Evolutionary conservation across 2,888 invertebrate species (phyloP), one percentile per base, ranked within the genome.

Genomic region (Hyppa rectilinea): DNA sequence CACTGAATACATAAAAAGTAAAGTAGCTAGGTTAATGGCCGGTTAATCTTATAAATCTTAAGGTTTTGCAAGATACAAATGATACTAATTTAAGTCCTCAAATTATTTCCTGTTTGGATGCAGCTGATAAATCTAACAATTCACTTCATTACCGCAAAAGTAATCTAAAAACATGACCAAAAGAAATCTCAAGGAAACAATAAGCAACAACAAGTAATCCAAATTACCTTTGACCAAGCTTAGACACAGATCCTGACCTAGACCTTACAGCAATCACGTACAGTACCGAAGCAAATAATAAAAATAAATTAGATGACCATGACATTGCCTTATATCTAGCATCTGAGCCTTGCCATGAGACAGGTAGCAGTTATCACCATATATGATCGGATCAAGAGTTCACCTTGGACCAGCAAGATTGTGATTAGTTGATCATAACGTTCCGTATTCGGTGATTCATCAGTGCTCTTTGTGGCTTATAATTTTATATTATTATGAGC

Each of bases 341-440:
- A 84, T 82, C 76, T 56, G 61, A 78, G 78, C 87, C 86, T 85
- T 85, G 84, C 70, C 63, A 65, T 79, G 76, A 71, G 75, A 76
- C 85, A 86, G 87, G 87, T 85, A 69, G 72, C 59, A 29, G 78
- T 63, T 87, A 85, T 84, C 80, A 67, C 87, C 87, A 80, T 87
- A 82, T 86, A 85, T 80, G 85, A 83, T 84, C 85, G 76, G 80
- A 85, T 78, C 84, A 71, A 75, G 67, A 66, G 45, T 34, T 85
- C 56, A 72, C 85, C 85, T 85, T 85, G 85, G 73, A 56, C 14
- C 65, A 59, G n/a, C 47, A 49, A 78, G 71, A 73, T 75, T 78
- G 64, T 80, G 73, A 82, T 83, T 84, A 77, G 71, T 78, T 50
- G 86, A 84, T 85, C 85, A 83, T 84, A 85, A 84, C 79, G 78